Evolutionary conservation across 1,140 invertebrate genomes (phyloP), one percentile per base, ranked within the genome.

Genomic region (Papilio machaon): DNA sequence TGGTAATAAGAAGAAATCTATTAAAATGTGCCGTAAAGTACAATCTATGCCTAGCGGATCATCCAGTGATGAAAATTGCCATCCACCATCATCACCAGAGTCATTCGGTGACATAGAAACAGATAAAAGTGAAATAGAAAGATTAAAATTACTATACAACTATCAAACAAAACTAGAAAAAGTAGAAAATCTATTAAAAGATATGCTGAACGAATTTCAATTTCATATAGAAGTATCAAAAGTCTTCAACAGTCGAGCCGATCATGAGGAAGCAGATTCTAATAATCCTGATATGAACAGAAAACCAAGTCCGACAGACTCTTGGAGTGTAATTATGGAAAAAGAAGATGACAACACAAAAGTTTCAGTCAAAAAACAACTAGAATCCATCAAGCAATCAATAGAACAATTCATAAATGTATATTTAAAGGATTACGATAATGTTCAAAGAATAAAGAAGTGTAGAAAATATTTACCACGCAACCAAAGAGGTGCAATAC

Each of bases 11-110:
- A 87, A 77, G 47, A 81, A 83, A 7, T 82, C 84, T 17, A 83
- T 94, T 0, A 92, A 92, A 87, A 94, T 94, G 93, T 94, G 92
- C 52, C 77, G 91, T 2, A 94, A 93, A 85, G 89, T 93, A 2
- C 81, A 85, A 19, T 30, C 79, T 0, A 80, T 73, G 1, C 78
- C 81, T 11, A 84, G 74, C 10, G 83, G 80, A 6, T 85, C 81
- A 2, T 83, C 82, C 54, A 77, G 76, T n/a, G 81, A 85, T 54
- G 85, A 89, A 1, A 85, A 82, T 60, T 79, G 83, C 17, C 54
- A 85, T 6, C 88, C 85, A 2, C 91, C 92, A 0, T 79, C 82
- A 2, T 91, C 88, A 13, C 84, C 90, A 0, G 92, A 93, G 64
- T 93, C 92, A 3, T 94, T 94, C 77, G 89, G 83, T 10, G 91